Evolutionary conservation across 2,888 invertebrate species (phyloP).

Genomic region (Octonoba sinensis): DNA sequence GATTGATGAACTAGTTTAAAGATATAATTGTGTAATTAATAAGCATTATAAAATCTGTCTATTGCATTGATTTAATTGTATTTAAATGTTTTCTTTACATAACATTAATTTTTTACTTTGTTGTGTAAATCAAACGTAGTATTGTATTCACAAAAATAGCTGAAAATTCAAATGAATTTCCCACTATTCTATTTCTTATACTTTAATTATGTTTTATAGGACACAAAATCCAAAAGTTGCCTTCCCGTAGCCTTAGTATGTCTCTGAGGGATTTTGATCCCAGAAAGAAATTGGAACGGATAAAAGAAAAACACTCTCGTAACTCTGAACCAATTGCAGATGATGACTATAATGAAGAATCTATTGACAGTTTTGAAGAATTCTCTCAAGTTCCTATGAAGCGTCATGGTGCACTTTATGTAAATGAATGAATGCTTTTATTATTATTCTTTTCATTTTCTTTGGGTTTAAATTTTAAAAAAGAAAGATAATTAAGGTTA

Average conservation of each 20-base stretch:
- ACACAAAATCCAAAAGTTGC: constrained; percentile 79
- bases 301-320: constrained; percentile 23
- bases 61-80: no score
- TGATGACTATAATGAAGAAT: constrained; percentile 27
- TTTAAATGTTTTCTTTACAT: no score
- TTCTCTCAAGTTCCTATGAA: constrained; percentile 47
- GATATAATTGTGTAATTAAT: no score
- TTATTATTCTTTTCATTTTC: not conserved
- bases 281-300: constrained; percentile 22
- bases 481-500: no score
- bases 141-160: no score
- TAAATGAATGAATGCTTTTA: constrained; percentile 19
- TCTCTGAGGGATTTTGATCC: constrained; percentile 61
- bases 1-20: no score
- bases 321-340: constrained; percentile 1
- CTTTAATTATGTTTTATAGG: constrained; percentile 66
- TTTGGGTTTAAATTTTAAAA: no score
- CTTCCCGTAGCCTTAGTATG: constrained; percentile 71
- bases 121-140: no score
- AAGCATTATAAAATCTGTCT: no score
- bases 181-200: not conserved
- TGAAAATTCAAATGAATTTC: not conserved
- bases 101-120: no score
- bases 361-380: constrained; percentile 23
- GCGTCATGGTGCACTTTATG: constrained; percentile 46